A percentile compares a stretch with the other conserved stretches of the same genome.
Evolutionary conservation across 2,797 vertebrate species (phyloP).

Genomic region (Enteromius unitaeniatus): DNA sequence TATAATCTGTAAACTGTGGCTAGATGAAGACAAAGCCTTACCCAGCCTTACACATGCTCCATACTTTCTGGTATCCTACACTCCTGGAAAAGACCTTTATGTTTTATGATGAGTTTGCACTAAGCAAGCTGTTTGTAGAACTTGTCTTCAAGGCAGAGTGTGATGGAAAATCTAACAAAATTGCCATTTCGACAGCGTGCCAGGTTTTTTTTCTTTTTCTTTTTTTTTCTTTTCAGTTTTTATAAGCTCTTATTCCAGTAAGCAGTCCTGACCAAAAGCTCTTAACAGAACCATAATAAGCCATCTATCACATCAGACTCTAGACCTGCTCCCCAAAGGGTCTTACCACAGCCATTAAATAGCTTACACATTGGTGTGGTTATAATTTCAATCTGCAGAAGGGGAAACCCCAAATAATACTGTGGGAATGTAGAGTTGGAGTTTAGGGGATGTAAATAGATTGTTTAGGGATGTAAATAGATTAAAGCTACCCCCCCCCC

Average conservation of each 20-base stretch:
- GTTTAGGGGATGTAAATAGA: constrained; percentile 7
- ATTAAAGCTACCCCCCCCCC: not conserved
- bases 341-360: constrained; percentile 70
- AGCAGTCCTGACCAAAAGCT: constrained; percentile 21
- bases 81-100: not conserved
- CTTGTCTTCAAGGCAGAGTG: not conserved
- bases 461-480: not conserved
- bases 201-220: not conserved
- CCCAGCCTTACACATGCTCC: not conserved
- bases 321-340: constrained; percentile 47
- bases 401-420: constrained; percentile 62
- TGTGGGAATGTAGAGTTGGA: constrained; percentile 39
- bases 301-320: constrained; percentile 11
- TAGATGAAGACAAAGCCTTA: not conserved
- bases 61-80: not conserved
- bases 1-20: not conserved
- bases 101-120: not conserved
- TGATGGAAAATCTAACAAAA: not conserved
- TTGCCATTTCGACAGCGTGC: not conserved
- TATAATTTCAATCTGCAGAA: constrained; percentile 70
- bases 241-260: constrained; percentile 22
- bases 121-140: constrained; percentile 18
- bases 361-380: constrained; percentile 78
- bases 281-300: constrained; percentile 3
- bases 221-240: not conserved